Base-by-base conservation (phyloP, 2,888 invertebrate species). In the Apotomis capreana region DNA sequence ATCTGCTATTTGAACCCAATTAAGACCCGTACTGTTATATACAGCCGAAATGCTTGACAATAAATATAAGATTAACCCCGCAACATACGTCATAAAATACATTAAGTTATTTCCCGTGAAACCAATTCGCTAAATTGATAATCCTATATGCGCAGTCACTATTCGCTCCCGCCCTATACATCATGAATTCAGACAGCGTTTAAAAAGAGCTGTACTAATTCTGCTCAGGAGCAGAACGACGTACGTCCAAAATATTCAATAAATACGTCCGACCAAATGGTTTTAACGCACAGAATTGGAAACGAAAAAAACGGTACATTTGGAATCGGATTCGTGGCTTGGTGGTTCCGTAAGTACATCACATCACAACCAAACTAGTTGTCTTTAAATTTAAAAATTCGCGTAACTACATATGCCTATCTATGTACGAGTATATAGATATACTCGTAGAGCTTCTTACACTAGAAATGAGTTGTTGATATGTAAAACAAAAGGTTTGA, bases 101-200 rank as follows among this genome's bases (percentile, higher is more conserved):
- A 52, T 52, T 36, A 62, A 37, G 36, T 15, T 55, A 63, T 26
- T 55, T 44, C 26, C 44, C 36, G n/a, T 55, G 26, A 65, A 65
- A 57, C 67, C 67, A 67, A 67, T 70, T 49, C 61, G 36, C 57
- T 36, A 68, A 62, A 71, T 71, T 61, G 67, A 65, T 67, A 65
- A 61, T 58, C 67, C 44, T 65, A 60, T 61, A 68, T 57, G 70
- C 54, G 44, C 55, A 70, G 51, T 71, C 67, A 68, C 71, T 68
- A 68, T 36, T 52, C 57, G 57, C 12, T 44, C 60, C 12, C 15
- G 55, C 13, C 55, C 57, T 57, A 71, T 71, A 67, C 67, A 67
- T 71, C 71, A 71, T 71, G 55, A 49, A 67, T 51, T 62, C 67
- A 68, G 70, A 71, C 67, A 71, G 61, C 65, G 67, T 67, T 70